Evolutionary conservation across 2,797 vertebrate genomes (phyloP), one percentile per base, ranked within the genome.

Genomic region (Myotis planiceps): DNA sequence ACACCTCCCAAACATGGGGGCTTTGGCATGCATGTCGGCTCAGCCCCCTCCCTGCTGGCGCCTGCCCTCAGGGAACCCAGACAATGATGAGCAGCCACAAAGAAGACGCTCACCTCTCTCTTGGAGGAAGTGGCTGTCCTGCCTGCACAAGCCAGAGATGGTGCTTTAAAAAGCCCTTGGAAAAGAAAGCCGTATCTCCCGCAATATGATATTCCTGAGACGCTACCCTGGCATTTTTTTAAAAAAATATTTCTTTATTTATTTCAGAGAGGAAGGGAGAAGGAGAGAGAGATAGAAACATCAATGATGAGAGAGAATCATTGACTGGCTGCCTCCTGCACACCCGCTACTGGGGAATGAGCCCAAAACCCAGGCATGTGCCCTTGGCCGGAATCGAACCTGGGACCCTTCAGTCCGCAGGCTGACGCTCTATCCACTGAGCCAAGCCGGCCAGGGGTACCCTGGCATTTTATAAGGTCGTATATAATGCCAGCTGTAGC

Each of bases 381-480:
- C 9, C 9, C 42, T 42, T 42, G 42, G 42, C 42, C 9, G 42
- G 42, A 42, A 42, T 42, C 9, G 42, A 42, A 42, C 42, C 42
- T 42, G 42, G 42, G 42, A 42, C 42, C 42, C 42, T 42, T 42
- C 42, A 42, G 42, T 42, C 42, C 9, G 42, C 9, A 42, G 42
- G 9, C 9, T 42, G 9, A 42, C 42, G 0, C 9, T 42, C 42
- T 42, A 42, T 42, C 42, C 42, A 42, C 42, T 42, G 42, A 42
- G 42, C 42, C 42, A 42, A 42, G 42, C 42, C 42, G 9, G 42
- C 42, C 42, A 42, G 42, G 42, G 75, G 85, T 86, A 95, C 78
- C 92, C 68, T 34, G 66, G 79, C 66, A 58, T 96, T 97, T 98
- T 97, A 98, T 97, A 97, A 97, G 96, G 91, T 96, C 78, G 58